Evolutionary conservation across 2,113 vertebrate genomes (phyloP), one percentile per base, ranked within the genome.

Genomic region (Oryzias curvinotus): DNA sequence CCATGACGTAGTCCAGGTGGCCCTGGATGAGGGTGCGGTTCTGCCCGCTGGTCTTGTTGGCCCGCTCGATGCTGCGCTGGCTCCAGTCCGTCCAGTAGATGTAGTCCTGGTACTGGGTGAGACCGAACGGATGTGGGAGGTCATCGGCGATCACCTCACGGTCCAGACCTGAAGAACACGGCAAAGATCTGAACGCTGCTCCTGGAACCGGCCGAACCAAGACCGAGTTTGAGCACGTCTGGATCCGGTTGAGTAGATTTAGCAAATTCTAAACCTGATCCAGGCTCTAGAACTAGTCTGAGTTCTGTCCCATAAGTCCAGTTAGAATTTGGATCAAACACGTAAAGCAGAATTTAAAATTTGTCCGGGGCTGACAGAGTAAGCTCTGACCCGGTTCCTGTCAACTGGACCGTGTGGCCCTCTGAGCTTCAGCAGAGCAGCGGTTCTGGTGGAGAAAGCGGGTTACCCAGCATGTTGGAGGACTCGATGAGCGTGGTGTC

Each of bases 1-100:
- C 96, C 96, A 98, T 98, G 25, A 98, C 96, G 0, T 97, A 98
- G 85, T 98, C 96, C 88, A 98, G 84, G 82, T 98, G 96, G 7
- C 95, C 95, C 84, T 98, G 96, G 84, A 98, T 98, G 62, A 98
- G 79, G 2, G 96, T 98, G 58, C 96, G 91, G 91, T 98, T 98
- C 89, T 97, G 95, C 8, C 96, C 96, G 0, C 95, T 97, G 56
- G 95, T 97, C 88, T 98, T 98, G 89, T 98, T 98, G 91, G 96
- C 96, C 0, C 96, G 92, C 30, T 98, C 96, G 14, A 98, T 98
- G 92, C 96, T 98, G 75, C 96, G 95, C 64, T 95, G 95, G 87
- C 95, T 98, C 96, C 96, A 98, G 85, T 98, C 96, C 0, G 96
- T 98, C 96, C 96, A 98, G 85, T 98, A 98, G 85, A 98, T 98